phyloP scores from a whole-genome alignment of 2,113 vertebrate genomes.

The Pelecanus crispus region DNA sequence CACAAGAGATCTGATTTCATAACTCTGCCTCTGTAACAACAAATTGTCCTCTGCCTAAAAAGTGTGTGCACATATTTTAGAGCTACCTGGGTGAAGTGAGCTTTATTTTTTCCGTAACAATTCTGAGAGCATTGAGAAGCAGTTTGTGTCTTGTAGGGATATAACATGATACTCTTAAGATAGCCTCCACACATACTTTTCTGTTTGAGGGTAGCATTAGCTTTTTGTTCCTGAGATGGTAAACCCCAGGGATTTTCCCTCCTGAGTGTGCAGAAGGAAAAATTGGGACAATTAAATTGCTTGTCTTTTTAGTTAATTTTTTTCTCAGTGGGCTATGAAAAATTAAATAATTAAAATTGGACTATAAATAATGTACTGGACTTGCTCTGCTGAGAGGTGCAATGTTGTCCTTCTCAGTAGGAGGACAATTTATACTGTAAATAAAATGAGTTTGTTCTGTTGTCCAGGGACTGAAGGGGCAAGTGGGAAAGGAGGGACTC shows the following conservation, averaged over 20 bases:
- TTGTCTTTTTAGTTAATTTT: neutral
- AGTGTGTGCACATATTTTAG: neutral
- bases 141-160: neutral
- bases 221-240: neutral
- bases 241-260: neutral
- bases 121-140: neutral
- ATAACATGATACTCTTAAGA: neutral
- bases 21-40: neutral
- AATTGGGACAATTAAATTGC: neutral
- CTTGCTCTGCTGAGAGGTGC: neutral
- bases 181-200: neutral
- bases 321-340: neutral
- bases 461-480: neutral
- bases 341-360: conserved; percentile 32
- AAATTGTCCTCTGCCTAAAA: neutral
- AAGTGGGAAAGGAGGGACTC: neutral
- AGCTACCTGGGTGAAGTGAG: neutral
- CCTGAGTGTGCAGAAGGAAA: neutral
- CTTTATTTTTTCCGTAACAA: neutral
- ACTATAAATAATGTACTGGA: neutral
- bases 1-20: neutral
- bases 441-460: neutral
- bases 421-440: conserved; percentile 5
- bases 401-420: neutral
- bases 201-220: neutral